Conservation (phyloP, 2,113 vertebrate species). For the Athene noctua region DNA sequence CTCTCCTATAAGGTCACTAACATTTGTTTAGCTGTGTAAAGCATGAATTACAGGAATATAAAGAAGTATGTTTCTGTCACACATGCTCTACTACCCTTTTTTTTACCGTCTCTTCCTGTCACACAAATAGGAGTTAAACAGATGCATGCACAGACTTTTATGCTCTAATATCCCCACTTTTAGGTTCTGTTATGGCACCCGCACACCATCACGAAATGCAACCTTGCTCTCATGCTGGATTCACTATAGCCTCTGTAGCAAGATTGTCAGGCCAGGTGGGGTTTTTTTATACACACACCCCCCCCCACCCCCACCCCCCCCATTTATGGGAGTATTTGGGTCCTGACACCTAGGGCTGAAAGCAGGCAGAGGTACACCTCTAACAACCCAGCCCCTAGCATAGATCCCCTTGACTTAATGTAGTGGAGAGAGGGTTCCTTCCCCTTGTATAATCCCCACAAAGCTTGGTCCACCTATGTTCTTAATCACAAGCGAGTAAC, state of each 20-base stretch:
- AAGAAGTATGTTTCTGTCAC: background rate
- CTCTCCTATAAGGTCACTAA: background rate
- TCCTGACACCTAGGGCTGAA: background rate
- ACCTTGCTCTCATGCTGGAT: background rate
- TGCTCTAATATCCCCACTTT: background rate
- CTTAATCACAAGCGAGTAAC: background rate
- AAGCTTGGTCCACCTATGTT: background rate
- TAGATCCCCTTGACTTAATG: background rate
- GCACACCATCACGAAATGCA: background rate
- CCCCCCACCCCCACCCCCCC: no score
- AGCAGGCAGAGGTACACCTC: background rate
- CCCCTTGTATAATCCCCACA: rapidly evolving
- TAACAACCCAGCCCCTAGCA: background rate
- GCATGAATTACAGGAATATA: background rate
- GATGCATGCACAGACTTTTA: background rate
- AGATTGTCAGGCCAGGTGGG: background rate
- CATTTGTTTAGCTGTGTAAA: background rate
- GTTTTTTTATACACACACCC: background rate
- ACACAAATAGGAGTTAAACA: background rate
- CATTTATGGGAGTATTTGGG: background rate
- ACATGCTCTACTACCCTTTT: background rate
- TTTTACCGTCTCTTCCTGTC: background rate
- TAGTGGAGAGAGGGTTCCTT: background rate
- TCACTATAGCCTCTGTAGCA: background rate
- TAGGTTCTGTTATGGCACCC: background rate